These are phyloP conservation scores for Elmis aenea DNA, from an alignment of 2,888 invertebrate genomes.

Conservation along the genomic window DNA sequence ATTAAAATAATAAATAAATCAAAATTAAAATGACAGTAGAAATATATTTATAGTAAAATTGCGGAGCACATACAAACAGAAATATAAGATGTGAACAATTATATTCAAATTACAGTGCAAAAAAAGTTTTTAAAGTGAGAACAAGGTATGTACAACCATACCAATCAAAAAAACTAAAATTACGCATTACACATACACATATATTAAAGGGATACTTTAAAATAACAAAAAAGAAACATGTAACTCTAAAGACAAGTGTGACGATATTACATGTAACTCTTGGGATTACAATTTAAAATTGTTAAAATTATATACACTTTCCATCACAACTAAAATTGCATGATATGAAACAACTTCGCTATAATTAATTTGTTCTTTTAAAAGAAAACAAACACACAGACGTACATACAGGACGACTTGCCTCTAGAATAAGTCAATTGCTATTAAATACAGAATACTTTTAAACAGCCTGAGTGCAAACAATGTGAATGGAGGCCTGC, in stretches of 20 bases:
- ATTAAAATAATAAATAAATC: conserved; percentile 30
- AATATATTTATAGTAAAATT: conserved; percentile 44
- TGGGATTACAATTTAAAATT: conserved; percentile 16
- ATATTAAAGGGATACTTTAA: conserved; percentile 9
- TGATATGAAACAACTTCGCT: conserved; percentile 7
- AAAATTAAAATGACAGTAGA: conserved; percentile 39
- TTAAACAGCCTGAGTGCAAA: conserved; percentile 64
- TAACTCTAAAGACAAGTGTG: conserved; percentile 9
- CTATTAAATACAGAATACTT: conserved; percentile 27
- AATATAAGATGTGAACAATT: conserved; percentile 34
- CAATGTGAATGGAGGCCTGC: conserved; percentile 78
- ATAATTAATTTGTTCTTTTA: too few species aligned
- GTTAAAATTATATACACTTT: conserved; percentile 39
- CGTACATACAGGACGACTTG: too few species aligned
- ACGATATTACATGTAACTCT: conserved; percentile 14
- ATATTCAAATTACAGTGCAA: conserved; percentile 37
- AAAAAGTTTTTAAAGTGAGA: conserved; percentile 25
- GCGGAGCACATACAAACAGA: conserved; percentile 43
- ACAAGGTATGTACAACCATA: conserved; percentile 44
- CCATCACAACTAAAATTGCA: conserved; percentile 31
- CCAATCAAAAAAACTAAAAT: conserved; percentile 22
- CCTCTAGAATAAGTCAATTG: conserved; percentile 35
- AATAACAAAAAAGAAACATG: conserved; percentile 6
- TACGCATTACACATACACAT: conserved; percentile 12
- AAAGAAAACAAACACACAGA: too few species aligned